Evolutionary conservation across 2,888 invertebrate genomes (phyloP).

Genomic region (Spialia ferax): DNA sequence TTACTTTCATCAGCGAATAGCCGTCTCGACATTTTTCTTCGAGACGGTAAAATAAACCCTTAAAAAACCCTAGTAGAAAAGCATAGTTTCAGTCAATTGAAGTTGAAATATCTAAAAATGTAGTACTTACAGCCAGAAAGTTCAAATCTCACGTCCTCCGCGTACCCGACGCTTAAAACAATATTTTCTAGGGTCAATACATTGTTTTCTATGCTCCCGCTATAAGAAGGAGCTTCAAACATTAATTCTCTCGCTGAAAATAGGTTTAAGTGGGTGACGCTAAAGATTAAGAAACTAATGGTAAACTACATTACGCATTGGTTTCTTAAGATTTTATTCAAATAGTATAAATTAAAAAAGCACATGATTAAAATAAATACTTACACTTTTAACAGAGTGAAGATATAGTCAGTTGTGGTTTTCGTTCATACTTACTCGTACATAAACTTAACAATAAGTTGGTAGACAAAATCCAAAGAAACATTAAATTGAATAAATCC

Average conservation of each 20-base stretch:
- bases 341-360: background rate
- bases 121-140: slow-evolving; percentile 64
- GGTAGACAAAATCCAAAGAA: too few species aligned
- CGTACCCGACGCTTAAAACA: slow-evolving; percentile 57
- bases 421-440: slow-evolving; percentile 43
- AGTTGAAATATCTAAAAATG: background rate
- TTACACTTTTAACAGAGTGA: background rate
- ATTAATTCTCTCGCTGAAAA: slow-evolving; percentile 63
- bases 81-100: background rate
- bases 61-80: background rate
- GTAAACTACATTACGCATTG: background rate
- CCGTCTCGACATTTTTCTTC: too few species aligned
- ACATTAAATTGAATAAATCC: too few species aligned
- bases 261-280: background rate
- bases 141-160: slow-evolving; percentile 55
- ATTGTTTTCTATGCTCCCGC: slow-evolving; percentile 59
- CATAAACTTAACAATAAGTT: background rate
- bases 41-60: too few species aligned
- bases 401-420: slow-evolving; percentile 44
- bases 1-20: too few species aligned
- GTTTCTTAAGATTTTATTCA: background rate
- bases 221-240: slow-evolving; percentile 64
- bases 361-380: background rate
- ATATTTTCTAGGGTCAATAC: slow-evolving; percentile 56
- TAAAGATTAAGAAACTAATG: background rate